phyloP scores from a whole-genome alignment of 2,113 vertebrate genomes.

The Anoplopoma fimbria region DNA sequence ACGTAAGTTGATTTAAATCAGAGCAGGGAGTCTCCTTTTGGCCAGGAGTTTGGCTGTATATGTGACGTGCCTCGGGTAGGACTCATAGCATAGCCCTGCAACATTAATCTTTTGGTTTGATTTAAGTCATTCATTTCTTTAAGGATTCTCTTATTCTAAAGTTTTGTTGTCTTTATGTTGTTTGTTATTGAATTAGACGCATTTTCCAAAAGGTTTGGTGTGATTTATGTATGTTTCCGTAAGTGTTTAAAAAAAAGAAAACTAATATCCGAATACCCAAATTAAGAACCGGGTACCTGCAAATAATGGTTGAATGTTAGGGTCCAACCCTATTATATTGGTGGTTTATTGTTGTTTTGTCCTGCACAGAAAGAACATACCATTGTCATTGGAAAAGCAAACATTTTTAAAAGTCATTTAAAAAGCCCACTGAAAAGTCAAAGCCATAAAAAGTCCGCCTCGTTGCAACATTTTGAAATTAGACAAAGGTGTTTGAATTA shows the following conservation, averaged over 20 bases:
- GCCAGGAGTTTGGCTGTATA: neutral
- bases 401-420: neutral
- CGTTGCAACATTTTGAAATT: neutral
- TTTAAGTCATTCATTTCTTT: too few species aligned
- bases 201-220: neutral
- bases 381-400: neutral
- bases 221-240: too few species aligned
- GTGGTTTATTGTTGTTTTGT: neutral
- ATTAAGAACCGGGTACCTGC: neutral
- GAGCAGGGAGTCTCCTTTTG: slow-evolving; percentile 33
- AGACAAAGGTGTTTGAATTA: neutral
- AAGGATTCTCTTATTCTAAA: neutral
- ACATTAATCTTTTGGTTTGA: too few species aligned
- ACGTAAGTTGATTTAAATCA: slow-evolving; percentile 38
- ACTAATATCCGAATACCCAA: too few species aligned
- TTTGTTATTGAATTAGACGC: neutral
- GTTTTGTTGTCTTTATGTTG: neutral
- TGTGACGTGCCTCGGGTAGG: neutral
- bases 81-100: too few species aligned
- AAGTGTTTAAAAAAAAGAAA: too few species aligned
- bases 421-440: neutral
- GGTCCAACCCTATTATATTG: neutral
- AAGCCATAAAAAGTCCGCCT: neutral
- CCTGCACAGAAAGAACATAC: neutral
- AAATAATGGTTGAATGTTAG: neutral